Evolutionary conservation across 2,113 vertebrate genomes (phyloP), one percentile per base, ranked within the genome.

Genomic region (Mus pahari): DNA sequence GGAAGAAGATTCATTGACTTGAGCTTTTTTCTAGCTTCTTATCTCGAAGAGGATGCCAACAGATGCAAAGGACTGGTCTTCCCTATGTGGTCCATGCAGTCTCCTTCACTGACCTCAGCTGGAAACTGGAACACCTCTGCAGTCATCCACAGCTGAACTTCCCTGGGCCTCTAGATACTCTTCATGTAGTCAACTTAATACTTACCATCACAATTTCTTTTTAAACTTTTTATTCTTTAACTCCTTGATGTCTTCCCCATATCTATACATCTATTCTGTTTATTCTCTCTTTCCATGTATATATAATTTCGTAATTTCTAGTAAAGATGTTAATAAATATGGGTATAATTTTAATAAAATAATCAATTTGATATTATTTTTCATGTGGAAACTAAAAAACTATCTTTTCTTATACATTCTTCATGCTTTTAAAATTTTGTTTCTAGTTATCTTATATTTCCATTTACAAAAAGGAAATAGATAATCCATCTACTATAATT

Each of bases 281-380:
- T 90, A 68, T 4, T 77, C n/a, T 87, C 81, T 36, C 55, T 58
- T 3, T 58, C 16, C 16, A 4, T 16, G 0, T 58, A 58, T 17
- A 58, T 58, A 58, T 0, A 81, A 78, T 53, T 94, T 42, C 78
- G 9, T 58, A 66, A 33, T 82, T 24, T 64, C 22, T 92, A 89
- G 92, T 75, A 71, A 89, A 90, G 7, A 86, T 66, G 71, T 66
- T 83, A 78, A 92, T 83, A 92, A 94, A 81, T 84, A 48, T 75
- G 62, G 62, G 33, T 84, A 26, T 36, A 86, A 89, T 45, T 86
- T 92, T 92, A 66, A 86, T 68, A 90, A 92, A 92, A 82, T 82
- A 36, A 45, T 0, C 39, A n/a, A 84, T 92, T 74, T 36, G 77
- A 33, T 86, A 66, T 78, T 83, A 82, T 82, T 86, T 95, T 7